Percentiles rank a stretch among this genome's conserved stretches.
These are phyloP conservation scores for Parascotia fuliginaria DNA, from an alignment of 2,888 invertebrate genomes.

Conservation along the genomic window DNA sequence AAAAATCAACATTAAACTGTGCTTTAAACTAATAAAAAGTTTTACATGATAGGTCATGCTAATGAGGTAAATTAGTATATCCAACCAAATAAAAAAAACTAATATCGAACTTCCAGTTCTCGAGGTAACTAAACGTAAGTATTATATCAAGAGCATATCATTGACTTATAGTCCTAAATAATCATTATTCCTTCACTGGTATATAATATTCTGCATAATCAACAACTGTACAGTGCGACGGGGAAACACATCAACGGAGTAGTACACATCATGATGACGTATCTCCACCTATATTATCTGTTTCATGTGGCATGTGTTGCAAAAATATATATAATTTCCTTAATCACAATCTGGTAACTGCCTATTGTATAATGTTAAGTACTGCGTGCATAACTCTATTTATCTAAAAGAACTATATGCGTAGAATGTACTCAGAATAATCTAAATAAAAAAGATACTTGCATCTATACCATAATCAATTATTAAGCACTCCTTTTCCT, in stretches of 20 bases:
- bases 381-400: conserved; percentile 67
- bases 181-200: conserved; percentile 72
- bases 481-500: conserved; percentile 74
- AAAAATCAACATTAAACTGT: conserved; percentile 50
- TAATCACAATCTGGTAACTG: conserved; percentile 81
- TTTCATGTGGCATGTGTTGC: conserved; percentile 54
- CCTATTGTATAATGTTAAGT: conserved; percentile 69
- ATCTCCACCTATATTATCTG: conserved; percentile 30
- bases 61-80: conserved; percentile 76
- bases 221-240: conserved; percentile 63
- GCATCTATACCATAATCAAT: conserved; percentile 52
- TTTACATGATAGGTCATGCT: conserved; percentile 76
- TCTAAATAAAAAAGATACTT: conserved; percentile 58
- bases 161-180: conserved; percentile 81
- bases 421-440: conserved; percentile 52
- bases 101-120: conserved; percentile 81
- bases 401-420: conserved; percentile 56
- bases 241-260: conserved; percentile 36
- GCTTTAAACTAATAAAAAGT: conserved; percentile 54
- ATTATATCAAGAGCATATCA: conserved; percentile 67
- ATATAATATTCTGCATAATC: conserved; percentile 64
- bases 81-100: conserved; percentile 65
- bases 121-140: conserved; percentile 82
- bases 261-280: conserved; percentile 5
- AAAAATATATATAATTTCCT: conserved; percentile 74